Evolutionary conservation across 1,140 invertebrate genomes (phyloP), one percentile per base, ranked within the genome.

Genomic region (Pseudomyrmex flavicornis): DNA sequence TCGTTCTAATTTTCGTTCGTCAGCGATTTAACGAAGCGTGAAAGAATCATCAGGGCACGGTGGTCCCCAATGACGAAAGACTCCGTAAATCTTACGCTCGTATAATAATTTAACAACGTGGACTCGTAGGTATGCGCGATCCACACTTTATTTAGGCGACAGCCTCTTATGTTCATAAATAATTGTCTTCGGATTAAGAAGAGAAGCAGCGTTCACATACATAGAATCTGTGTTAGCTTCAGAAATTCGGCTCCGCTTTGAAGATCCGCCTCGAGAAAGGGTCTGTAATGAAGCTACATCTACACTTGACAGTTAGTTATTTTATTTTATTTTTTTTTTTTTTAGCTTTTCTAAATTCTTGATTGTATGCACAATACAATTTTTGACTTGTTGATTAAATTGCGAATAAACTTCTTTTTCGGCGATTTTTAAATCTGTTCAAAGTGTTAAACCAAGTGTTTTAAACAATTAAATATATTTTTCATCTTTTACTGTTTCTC

Each of bases 101-200:
- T 89, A 90, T 92, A 91, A 91, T 91, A 92, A 93, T 93, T 93
- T 92, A 92, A 93, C 92, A 92, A 93, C 87, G 35, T 5, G 90
- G 85, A 86, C 89, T 75, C 84, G 66, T 83, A 72, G 85, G 83
- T 87, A 85, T 89, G 77, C 70, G 88, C 88, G 84, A 59, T 73
- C 82, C 68, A 82, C 85, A 73, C 62, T 73, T 89, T 89, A 89
- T 89, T 89, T 89, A 89, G 82, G 66, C 76, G 85, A 82, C 76
- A 76, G 48, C 79, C 77, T 91, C 89, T 90, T 90, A 91, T 85
- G 86, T 83, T 77, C 91, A 93, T 93, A 91, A 92, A 92, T 93
- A 92, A 93, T 93, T 89, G 65, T 87, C 79, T 54, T 65, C 74
- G 86, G 91, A 92, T 93, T 92, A 92, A 91, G 70, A 89, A 74